Conservation (phyloP, 1,140 invertebrate species). For the Zaprionus camerounensis region DNA sequence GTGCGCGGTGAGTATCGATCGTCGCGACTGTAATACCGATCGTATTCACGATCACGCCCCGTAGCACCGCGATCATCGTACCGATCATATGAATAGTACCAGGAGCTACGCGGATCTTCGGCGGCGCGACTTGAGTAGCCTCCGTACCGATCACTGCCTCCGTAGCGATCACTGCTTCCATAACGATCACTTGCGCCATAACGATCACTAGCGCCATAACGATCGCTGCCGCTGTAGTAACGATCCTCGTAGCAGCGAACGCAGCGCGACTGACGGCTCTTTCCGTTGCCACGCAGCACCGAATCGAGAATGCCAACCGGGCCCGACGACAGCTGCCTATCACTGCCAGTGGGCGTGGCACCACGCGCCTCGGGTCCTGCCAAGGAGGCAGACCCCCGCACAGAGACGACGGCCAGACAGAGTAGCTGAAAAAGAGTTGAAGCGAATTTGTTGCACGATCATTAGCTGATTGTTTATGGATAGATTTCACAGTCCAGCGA, state of each 20-base stretch:
- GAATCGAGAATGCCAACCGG: conserved; percentile 54
- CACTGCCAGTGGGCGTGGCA: conserved; percentile 24
- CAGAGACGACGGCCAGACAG: conserved; percentile 55
- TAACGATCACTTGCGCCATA: conserved; percentile 63
- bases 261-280: conserved; percentile 77
- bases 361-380: conserved; percentile 53
- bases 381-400: conserved; percentile 16
- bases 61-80: conserved; percentile 63
- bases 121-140: conserved; percentile 61
- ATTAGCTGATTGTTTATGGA: conserved; percentile 71
- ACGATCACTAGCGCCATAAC: conserved; percentile 49
- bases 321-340: conserved; percentile 22
- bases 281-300: conserved; percentile 48
- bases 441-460: conserved; percentile 43
- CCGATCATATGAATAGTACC: conserved; percentile 70
- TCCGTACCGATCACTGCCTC: conserved; percentile 62
- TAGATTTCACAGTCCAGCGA: conserved; percentile 71
- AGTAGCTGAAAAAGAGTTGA: conserved; percentile 40
- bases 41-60: conserved; percentile 60
- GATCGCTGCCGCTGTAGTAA: conserved; percentile 36
- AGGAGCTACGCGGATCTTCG: conserved; percentile 60
- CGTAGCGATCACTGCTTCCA: conserved; percentile 44
- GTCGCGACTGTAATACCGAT: conserved; percentile 68
- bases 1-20: conserved; percentile 71
- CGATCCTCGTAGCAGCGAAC: conserved; percentile 81